Evolutionary conservation across 2,888 invertebrate genomes (phyloP), one percentile per base, ranked within the genome.

Genomic region (Orthosia gracilis): DNA sequence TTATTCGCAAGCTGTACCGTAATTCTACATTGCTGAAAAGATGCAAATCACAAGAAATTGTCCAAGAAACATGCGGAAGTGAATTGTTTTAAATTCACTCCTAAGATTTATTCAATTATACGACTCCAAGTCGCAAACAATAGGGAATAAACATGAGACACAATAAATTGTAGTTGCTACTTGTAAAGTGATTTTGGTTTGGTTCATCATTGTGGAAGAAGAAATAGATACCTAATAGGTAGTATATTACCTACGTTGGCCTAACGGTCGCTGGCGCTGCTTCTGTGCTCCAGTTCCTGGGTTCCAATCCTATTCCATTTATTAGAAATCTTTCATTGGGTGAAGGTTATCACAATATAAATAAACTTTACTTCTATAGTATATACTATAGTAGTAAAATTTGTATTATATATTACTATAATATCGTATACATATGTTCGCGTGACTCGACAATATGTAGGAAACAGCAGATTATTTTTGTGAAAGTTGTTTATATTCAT

Each of bases 41-140:
- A 81, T 79, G 81, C 83, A 81, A 81, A 81, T 81, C 81, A 79
- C 64, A 65, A 70, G 73, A 71, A 83, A 83, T 83, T 68, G 83
- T 83, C 83, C 81, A 65, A 69, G 81, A 83, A 70, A 73, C 83
- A 79, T 70, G 83, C 69, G 61, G 65, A 65, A 83, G 83, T 83
- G 70, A 81, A 83, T 83, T 83, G 73, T 81, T 83, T 83, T 83
- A 68, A 81, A 73, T 83, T 82, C 78, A 82, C 68, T 82, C 57
- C 73, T 62, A 62, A 81, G 73, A 81, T 83, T 81, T 83, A 81
- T 81, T 81, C 65, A 83, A n/a, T 83, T 73, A 68, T 78, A 73
- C 58, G 67, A 70, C 50, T 73, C 52, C 61, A 67, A 58, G 58
- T 78, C 66, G 66, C 59, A 61, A 79, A 74, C 74, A 83, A 70